Evolutionary conservation across 2,888 invertebrate genomes (phyloP), one percentile per base, ranked within the genome.

Genomic region (Drosophila prolongata): DNA sequence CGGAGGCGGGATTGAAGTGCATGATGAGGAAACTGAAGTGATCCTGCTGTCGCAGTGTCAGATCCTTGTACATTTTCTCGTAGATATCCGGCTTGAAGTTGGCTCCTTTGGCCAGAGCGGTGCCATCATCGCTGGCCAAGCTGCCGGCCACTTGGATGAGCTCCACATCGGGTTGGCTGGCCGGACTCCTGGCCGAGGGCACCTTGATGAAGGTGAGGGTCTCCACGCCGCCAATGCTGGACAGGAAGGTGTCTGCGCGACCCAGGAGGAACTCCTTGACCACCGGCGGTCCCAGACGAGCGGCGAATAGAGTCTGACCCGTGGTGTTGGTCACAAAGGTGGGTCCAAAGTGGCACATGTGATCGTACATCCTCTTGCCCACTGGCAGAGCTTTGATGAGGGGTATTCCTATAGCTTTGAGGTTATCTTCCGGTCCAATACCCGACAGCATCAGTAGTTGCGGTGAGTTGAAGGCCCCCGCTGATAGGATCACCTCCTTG

Each of bases 381-480:
- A 96, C 95, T 0, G 95, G 95, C 14, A 96, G 92, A 77, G 95
- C 93, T 74, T 94, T 92, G 3, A 95, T 80, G 0, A 95, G 91
- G 0, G 94, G 94, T 65, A 96, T 93, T 0, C 93, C 93, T 4
- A 94, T 90, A 3, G 93, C 91, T 16, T 91, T 87, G 1, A 95
- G 90, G 80, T 95, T 93, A 47, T 94, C 89, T 66, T 85, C 92
- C 0, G 94, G 94, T 2, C 94, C 94, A 13, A 95, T 89, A 0
- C 97, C 97, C 6, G 97, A 97, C 6, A 98, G 91, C 96, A 98
- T 97, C 10, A 98, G 93, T 3, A 98, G 90, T 91, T 98, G 98
- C 0, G 98, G 97, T 0, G 97, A 96, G 84, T 96, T 97, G 75
- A 98, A 95, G 1, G 97, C 94, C 0, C 98, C 98, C 2, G 97